Evolutionary conservation across 2,888 invertebrate genomes (phyloP).

Genomic region (Coronaproctus castanopsis): DNA sequence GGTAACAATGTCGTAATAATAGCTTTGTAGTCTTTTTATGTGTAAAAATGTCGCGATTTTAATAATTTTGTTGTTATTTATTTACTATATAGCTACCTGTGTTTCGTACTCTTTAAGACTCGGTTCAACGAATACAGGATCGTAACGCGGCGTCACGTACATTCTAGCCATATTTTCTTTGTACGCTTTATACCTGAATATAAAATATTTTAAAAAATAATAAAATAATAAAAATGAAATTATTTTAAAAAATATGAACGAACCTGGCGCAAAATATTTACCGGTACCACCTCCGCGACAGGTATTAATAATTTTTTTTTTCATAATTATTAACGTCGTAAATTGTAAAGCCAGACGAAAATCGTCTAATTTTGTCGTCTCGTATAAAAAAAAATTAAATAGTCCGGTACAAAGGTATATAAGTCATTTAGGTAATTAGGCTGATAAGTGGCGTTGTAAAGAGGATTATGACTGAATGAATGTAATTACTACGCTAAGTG

Average conservation of each 20-base stretch:
- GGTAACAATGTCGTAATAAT: too few species aligned
- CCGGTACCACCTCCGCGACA: neutral
- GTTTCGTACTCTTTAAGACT: constrained; percentile 87
- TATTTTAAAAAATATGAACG: neutral
- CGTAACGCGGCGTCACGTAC: constrained; percentile 49
- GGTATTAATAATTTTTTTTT: neutral
- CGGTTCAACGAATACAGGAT: constrained; percentile 50
- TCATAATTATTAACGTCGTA: neutral
- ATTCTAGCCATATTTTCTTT: constrained; percentile 61
- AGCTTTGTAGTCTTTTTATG: too few species aligned
- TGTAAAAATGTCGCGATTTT: too few species aligned
- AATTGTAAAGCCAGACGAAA: neutral
- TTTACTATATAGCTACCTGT: too few species aligned
- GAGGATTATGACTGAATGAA: too few species aligned
- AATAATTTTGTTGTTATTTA: too few species aligned
- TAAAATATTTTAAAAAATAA: neutral
- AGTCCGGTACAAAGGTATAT: neutral
- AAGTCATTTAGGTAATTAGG: too few species aligned
- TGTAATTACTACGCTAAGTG: too few species aligned
- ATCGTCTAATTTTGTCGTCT: neutral
- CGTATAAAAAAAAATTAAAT: neutral
- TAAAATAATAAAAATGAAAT: constrained; percentile 2
- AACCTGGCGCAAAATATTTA: too few species aligned
- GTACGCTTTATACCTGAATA: constrained; percentile 59
- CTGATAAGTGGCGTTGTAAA: too few species aligned